Conservation (phyloP, 2,113 vertebrate species). For the Pteruthius melanotis region DNA sequence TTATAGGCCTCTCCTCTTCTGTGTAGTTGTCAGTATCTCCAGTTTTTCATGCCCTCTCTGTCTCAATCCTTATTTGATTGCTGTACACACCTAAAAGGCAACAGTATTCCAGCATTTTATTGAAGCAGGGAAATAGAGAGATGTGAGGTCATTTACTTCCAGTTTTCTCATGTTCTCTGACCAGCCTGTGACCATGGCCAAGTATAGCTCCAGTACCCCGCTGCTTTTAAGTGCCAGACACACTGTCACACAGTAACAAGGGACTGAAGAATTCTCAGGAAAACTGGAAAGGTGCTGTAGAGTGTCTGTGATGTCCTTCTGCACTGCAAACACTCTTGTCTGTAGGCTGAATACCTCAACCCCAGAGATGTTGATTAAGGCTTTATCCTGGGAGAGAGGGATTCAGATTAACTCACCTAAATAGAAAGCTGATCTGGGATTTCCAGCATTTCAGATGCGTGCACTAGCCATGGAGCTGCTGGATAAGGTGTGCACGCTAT, state of each 20-base stretch:
- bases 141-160: not conserved
- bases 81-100: not conserved
- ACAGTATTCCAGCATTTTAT: not conserved
- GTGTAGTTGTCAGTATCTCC: not conserved
- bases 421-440: not conserved
- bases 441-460: not conserved
- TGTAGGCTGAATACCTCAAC: not conserved
- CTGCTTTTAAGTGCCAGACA: not conserved
- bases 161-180: not conserved
- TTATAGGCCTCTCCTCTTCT: not conserved
- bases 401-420: not conserved
- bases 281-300: not conserved
- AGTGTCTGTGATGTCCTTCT: not conserved
- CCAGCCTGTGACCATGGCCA: not conserved
- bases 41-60: not conserved
- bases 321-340: not conserved
- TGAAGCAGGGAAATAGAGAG: not conserved
- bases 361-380: not conserved
- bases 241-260: not conserved
- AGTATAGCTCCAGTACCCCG: not conserved
- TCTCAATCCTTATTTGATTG: not conserved
- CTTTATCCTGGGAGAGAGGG: not conserved
- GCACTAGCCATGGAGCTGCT: not conserved
- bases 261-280: not conserved
- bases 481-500: not conserved